phyloP scores from a whole-genome alignment of 2,797 vertebrate genomes.

The Tympanoctomys barrerae region DNA sequence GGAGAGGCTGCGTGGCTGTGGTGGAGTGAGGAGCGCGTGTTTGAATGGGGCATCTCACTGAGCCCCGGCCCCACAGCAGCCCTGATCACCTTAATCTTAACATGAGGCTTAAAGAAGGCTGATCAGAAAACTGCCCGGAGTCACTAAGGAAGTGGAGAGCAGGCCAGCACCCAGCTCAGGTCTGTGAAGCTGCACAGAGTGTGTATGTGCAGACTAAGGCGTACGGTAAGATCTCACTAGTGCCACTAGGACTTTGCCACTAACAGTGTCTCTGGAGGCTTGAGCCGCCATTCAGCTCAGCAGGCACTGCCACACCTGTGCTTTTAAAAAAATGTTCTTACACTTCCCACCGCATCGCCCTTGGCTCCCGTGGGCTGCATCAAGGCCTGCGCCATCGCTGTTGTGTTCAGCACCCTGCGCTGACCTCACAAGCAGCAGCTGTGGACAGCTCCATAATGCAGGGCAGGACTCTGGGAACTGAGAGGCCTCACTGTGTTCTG shows the following conservation, averaged over 20 bases:
- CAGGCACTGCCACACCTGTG: accelerated
- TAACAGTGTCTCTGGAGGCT: background rate
- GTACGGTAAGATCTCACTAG: background rate
- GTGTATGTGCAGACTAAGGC: background rate
- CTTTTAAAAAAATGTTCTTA: background rate
- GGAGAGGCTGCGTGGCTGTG: no score
- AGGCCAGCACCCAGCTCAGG: background rate
- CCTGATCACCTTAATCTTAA: background rate
- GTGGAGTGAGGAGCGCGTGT: no score
- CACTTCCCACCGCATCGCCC: background rate
- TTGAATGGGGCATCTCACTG: accelerated
- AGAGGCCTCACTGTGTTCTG: no score
- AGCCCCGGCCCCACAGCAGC: background rate
- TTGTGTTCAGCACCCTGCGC: accelerated
- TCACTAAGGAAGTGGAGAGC: no score
- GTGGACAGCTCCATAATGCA: accelerated
- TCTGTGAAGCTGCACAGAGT: no score
- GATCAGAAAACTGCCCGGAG: background rate
- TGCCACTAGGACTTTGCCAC: accelerated
- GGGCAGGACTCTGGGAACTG: background rate
- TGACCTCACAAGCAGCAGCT: background rate
- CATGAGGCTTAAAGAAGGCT: background rate
- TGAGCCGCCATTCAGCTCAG: background rate
- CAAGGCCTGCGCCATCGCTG: background rate
- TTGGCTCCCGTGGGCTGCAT: no score